phyloP scores from a whole-genome alignment of 2,888 invertebrate species.

The Napeogenes inachia region DNA sequence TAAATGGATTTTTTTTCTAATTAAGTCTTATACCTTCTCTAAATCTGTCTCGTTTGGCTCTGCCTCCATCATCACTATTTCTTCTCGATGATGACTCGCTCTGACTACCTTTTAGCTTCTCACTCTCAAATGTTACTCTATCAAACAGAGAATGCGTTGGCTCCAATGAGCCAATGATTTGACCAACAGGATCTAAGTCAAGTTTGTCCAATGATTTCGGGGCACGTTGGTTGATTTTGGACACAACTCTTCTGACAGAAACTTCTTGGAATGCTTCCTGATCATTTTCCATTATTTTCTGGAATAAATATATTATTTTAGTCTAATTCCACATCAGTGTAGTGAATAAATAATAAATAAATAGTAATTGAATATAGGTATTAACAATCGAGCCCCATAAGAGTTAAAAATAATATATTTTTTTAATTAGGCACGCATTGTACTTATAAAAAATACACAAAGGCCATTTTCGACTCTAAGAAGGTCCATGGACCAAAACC shows the following conservation, averaged over 20 bases:
- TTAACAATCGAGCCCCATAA: no score
- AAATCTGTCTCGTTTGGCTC: constrained; percentile 47
- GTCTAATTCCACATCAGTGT: no score
- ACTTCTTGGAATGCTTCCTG: constrained; percentile 42
- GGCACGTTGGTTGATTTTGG: constrained; percentile 39
- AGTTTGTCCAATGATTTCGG: constrained; percentile 40
- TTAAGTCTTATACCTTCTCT: constrained; percentile 46
- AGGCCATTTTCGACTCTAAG: no score
- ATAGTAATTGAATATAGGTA: no score
- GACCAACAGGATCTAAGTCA: constrained; percentile 37
- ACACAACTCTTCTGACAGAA: constrained; percentile 42
- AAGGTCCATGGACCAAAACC: no score
- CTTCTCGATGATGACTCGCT: constrained; percentile 65
- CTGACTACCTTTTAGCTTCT: constrained; percentile 50
- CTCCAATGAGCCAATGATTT: constrained; percentile 40
- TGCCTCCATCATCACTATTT: constrained; percentile 60
- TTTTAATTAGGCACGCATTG: no score
- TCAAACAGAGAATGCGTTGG: constrained; percentile 44
- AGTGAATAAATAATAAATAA: no score
- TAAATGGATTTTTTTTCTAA: background rate
- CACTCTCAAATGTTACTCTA: constrained; percentile 60
- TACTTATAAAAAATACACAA: no score
- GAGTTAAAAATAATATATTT: no score
- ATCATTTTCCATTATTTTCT: constrained; percentile 56
- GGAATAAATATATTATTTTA: constrained; percentile 21